Evolutionary conservation across 2,113 vertebrate genomes (phyloP).

Genomic region (Nicator chloris): DNA sequence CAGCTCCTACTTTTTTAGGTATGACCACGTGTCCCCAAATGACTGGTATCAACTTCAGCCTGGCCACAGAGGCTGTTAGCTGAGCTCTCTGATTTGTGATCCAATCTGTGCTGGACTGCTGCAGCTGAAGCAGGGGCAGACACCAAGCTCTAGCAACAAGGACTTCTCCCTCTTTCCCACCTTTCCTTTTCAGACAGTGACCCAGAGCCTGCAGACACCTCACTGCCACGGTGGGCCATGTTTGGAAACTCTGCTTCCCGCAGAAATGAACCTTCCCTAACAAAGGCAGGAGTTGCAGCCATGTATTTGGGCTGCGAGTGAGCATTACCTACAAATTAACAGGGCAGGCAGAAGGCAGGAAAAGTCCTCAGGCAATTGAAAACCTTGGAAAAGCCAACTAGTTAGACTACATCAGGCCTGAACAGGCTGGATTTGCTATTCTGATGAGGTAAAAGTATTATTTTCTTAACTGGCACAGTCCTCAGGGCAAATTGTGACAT

Average conservation of each 20-base stretch:
- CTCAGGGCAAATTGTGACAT: neutral
- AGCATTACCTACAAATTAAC: neutral
- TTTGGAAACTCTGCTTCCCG: accelerated
- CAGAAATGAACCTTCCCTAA: neutral
- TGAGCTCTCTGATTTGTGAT: neutral
- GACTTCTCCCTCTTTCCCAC: neutral
- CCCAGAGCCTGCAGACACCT: neutral
- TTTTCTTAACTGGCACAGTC: neutral
- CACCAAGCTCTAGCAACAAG: neutral
- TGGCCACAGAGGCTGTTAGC: neutral
- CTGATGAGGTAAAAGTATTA: neutral
- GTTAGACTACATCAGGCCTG: neutral
- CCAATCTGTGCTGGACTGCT: neutral
- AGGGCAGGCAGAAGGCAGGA: neutral
- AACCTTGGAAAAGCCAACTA: neutral
- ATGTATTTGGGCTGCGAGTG: neutral
- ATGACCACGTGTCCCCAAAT: neutral
- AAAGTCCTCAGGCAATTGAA: neutral
- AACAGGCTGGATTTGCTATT: neutral
- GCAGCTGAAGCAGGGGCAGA: neutral
- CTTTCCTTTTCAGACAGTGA: neutral
- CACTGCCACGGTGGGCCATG: neutral
- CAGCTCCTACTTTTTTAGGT: neutral
- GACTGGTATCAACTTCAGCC: neutral
- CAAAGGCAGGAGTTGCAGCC: neutral